phyloP scores from a whole-genome alignment of 2,113 vertebrate species.

The Phylloscopus trochiloides region DNA sequence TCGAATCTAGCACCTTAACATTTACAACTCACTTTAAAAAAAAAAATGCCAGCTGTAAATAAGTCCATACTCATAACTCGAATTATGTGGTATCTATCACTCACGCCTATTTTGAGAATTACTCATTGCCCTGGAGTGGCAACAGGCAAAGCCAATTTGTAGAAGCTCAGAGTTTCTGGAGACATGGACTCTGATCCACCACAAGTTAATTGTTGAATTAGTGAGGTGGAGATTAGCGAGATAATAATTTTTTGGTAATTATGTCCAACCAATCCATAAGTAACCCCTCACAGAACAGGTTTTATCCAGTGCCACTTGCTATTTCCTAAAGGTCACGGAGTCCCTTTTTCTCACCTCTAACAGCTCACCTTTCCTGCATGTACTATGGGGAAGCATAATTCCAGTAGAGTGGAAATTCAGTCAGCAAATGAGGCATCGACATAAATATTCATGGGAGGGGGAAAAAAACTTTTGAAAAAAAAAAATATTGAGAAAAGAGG shows the following conservation, averaged over 20 bases:
- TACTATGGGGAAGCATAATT: constrained; percentile 76
- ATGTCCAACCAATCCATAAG: constrained; percentile 55
- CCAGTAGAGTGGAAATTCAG: constrained; percentile 71
- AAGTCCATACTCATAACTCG: constrained; percentile 56
- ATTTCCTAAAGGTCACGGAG: constrained; percentile 78
- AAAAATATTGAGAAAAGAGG: constrained; percentile 58
- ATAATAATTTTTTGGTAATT: constrained; percentile 70
- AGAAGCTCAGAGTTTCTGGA: constrained; percentile 32
- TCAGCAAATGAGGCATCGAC: constrained; percentile 63
- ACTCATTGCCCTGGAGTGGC: not conserved
- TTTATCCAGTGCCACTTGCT: constrained; percentile 66
- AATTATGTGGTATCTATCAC: not conserved
- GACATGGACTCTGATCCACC: not conserved
- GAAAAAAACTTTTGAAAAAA: constrained; percentile 56
- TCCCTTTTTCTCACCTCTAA: constrained; percentile 74
- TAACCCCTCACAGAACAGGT: constrained; percentile 41
- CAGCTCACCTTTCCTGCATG: constrained; percentile 68
- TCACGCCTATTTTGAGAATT: not conserved
- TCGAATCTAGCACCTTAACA: constrained; percentile 47
- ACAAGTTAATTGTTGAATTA: constrained; percentile 60
- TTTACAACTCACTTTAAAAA: constrained; percentile 54
- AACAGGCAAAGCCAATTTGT: not conserved
- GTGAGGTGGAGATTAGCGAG: not conserved
- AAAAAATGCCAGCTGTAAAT: constrained; percentile 63
- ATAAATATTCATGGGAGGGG: constrained; percentile 75